Evolutionary conservation across 1,140 invertebrate genomes (phyloP).

Genomic region (Bombus pyrosoma): DNA sequence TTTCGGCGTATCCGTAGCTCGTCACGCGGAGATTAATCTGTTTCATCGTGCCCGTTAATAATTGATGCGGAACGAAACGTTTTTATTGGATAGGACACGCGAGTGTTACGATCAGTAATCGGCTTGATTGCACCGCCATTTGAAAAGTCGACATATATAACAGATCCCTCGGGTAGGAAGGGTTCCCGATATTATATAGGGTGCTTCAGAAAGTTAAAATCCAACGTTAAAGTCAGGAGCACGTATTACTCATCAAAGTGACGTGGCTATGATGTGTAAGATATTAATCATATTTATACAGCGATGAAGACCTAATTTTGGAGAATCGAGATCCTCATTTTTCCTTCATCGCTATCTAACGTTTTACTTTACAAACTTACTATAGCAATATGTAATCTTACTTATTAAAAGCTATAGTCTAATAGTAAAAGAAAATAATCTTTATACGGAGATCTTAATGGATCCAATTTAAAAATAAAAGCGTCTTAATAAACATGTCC

Average conservation of each 20-base stretch:
- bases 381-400: no score
- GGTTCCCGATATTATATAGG: neutral
- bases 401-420: no score
- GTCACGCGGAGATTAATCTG: conserved; percentile 44
- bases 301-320: no score
- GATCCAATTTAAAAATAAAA: no score
- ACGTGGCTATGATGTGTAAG: neutral
- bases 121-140: conserved; percentile 61
- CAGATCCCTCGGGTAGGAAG: neutral
- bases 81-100: conserved; percentile 56
- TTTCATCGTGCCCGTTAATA: conserved; percentile 60
- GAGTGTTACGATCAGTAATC: conserved; percentile 58
- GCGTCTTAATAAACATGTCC: no score
- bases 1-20: conserved; percentile 25
- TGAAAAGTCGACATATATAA: conserved; percentile 52
- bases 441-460: no score
- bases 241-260: neutral
- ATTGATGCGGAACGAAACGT: conserved; percentile 57
- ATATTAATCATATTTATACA: neutral
- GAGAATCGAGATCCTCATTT: no score
- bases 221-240: no score
- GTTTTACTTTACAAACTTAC: no score
- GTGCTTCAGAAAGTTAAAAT: neutral
- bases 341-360: no score
- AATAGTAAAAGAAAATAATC: no score